These are phyloP conservation scores for Ormyrus nitidulus DNA, from an alignment of 2,888 invertebrate genomes.

Conservation along the genomic window DNA sequence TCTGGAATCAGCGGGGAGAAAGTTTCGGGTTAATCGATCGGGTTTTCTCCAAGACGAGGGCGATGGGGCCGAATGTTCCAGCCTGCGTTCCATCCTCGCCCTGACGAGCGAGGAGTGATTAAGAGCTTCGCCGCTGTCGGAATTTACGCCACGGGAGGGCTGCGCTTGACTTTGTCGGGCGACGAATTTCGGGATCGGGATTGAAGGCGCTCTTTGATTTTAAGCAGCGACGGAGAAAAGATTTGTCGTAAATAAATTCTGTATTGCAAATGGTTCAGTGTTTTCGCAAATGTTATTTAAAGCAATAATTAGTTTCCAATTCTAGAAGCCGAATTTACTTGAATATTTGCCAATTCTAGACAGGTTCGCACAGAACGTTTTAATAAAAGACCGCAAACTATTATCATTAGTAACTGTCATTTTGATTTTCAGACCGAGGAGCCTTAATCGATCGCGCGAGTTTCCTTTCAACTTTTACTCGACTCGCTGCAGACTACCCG, in stretches of 20 bases:
- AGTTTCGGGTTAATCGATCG: constrained; percentile 8
- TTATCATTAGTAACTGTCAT: not conserved
- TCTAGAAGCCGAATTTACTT: not conserved
- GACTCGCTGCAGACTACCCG: constrained; percentile 8
- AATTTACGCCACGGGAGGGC: not conserved
- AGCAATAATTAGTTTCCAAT: not conserved
- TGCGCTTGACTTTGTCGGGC: not conserved
- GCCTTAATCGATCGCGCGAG: not conserved
- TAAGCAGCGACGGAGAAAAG: not conserved
- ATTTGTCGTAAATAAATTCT: not conserved
- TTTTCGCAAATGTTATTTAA: not conserved
- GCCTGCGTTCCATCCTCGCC: no score
- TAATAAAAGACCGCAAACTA: no score
- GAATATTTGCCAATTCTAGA: no score
- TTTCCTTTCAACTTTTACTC: not conserved
- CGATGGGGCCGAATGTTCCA: no score
- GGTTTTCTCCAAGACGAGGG: not conserved
- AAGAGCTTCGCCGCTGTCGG: no score
- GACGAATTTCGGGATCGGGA: not conserved
- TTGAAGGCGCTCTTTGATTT: not conserved
- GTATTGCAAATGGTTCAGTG: not conserved
- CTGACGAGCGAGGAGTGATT: no score
- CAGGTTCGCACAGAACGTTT: no score
- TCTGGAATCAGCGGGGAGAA: constrained; percentile 31
- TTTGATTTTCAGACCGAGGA: not conserved